Percentiles rank a stretch among this genome's conserved stretches.
Conservation (phyloP, 2,113 vertebrate genomes). For the Pluvialis apricaria region DNA sequence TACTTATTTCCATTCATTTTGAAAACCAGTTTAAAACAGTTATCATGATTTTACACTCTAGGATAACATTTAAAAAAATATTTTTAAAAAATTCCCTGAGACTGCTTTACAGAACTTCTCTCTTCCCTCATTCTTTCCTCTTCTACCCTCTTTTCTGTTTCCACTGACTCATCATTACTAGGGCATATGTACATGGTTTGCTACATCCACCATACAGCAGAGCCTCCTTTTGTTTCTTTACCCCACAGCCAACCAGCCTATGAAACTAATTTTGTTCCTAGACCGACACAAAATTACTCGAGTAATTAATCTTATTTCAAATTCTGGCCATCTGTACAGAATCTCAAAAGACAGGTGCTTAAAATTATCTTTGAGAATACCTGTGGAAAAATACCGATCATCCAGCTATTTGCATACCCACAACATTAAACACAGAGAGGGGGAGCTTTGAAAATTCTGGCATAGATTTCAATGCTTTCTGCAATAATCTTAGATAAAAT, state of each 20-base stretch:
- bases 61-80: not conserved
- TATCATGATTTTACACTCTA: not conserved
- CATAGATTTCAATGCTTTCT: conserved; percentile 33
- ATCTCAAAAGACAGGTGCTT: conserved; percentile 48
- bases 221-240: not conserved
- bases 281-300: conserved; percentile 6
- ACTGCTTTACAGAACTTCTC: not conserved
- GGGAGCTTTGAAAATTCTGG: conserved; percentile 36
- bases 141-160: not conserved
- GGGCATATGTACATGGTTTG: not conserved
- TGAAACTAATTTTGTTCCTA: conserved; percentile 1
- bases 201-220: not conserved
- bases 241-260: not conserved
- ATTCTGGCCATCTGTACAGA: conserved; percentile 37
- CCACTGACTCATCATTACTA: not conserved
- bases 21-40: not conserved
- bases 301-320: conserved; percentile 51
- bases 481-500: conserved; percentile 52
- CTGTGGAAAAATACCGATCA: conserved; percentile 49
- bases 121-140: not conserved
- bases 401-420: conserved; percentile 23
- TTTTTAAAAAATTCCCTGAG: not conserved
- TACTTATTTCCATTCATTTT: not conserved
- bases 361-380: conserved; percentile 53
- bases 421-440: not conserved